Percentiles rank a stretch among this genome's conserved stretches.
Evolutionary conservation across 2,888 invertebrate genomes (phyloP).

Genomic region (Nephrotoma appendiculata): DNA sequence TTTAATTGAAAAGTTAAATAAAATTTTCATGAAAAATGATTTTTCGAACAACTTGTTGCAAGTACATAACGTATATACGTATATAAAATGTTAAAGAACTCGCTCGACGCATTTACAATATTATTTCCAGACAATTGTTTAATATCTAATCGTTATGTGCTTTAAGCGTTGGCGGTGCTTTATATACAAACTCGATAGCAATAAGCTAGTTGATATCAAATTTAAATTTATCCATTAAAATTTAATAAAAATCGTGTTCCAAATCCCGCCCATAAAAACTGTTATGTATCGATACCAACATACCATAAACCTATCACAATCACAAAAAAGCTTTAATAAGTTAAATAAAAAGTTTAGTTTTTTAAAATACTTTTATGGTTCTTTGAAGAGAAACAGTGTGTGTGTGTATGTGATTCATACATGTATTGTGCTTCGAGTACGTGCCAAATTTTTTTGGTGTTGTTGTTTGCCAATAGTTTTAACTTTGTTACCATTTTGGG

Average conservation of each 20-base stretch:
- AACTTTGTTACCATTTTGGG: neutral
- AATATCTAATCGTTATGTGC: neutral
- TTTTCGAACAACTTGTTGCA: neutral
- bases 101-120: neutral
- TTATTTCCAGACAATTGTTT: too few relatives aligned
- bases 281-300: neutral
- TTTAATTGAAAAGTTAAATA: neutral
- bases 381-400: neutral
- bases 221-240: neutral
- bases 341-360: neutral
- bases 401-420: neutral
- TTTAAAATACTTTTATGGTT: neutral
- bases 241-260: neutral
- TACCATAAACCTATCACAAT: neutral
- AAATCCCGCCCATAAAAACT: neutral
- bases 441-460: neutral
- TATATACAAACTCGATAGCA: too few relatives aligned
- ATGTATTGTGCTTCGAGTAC: neutral
- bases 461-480: neutral
- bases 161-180: too few relatives aligned
- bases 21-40: neutral
- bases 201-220: too few relatives aligned
- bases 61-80: too few relatives aligned
- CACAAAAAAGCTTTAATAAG: neutral
- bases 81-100: neutral